These are phyloP conservation scores for Alcedo atthis DNA, from an alignment of 2,797 vertebrate genomes.

Conservation along the genomic window DNA sequence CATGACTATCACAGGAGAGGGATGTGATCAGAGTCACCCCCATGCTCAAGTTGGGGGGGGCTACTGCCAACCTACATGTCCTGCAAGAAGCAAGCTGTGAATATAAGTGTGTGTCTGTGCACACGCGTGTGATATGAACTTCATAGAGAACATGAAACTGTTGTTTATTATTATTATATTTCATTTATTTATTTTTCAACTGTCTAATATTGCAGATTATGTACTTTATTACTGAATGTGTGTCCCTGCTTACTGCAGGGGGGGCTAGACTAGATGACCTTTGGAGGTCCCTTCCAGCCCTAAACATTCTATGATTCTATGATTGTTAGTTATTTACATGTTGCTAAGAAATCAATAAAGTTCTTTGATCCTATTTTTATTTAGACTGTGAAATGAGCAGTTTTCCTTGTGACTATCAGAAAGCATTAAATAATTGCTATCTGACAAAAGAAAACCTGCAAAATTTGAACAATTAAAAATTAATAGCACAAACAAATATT, in stretches of 20 bases:
- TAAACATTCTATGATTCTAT: background rate
- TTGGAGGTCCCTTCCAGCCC: too few species aligned
- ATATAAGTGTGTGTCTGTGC: background rate
- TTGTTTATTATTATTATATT: background rate
- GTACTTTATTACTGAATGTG: background rate
- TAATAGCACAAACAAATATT: background rate
- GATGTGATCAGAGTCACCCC: background rate
- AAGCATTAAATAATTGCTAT: background rate
- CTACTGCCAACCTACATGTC: background rate
- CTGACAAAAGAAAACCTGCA: background rate
- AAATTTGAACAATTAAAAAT: background rate
- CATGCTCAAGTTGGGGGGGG: accelerated
- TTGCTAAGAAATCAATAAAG: background rate
- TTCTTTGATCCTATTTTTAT: background rate
- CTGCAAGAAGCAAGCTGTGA: accelerated
- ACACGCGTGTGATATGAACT: background rate
- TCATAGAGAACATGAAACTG: background rate
- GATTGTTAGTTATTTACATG: background rate
- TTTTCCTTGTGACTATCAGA: background rate
- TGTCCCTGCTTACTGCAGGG: too few species aligned
- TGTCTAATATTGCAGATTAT: background rate
- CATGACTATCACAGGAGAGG: accelerated
- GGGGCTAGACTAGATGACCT: too few species aligned
- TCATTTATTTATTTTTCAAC: background rate
- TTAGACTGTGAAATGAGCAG: background rate